Evolutionary conservation across 2,888 invertebrate species (phyloP), one percentile per base, ranked within the genome.

Genomic region (Laothoe populi): DNA sequence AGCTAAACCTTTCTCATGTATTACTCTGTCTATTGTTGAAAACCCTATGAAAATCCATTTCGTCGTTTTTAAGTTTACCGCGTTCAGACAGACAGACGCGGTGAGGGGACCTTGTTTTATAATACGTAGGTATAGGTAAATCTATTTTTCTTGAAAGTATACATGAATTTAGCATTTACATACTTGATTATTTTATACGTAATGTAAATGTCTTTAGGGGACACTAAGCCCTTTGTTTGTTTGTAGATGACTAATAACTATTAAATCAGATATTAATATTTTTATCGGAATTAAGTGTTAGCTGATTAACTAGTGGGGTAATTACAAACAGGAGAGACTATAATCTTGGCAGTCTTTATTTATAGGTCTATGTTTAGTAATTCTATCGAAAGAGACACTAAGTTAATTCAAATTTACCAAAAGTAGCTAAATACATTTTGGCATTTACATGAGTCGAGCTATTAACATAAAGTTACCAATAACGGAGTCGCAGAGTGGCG

Each of bases 361-460:
- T 5, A 7, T n/a, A n/a, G 40, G 5, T 10, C 2, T 24, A 21
- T 23, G 24, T 40, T 23, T 42, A 58, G 24, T 58, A 23, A 58
- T 58, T 38, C 24, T 24, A 58, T 24, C 65, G 59, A 63, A 62
- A 63, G 57, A 57, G 66, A 60, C 60, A 58, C 19, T 64, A 57
- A 61, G 42, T 59, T 66, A 64, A 58, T 63, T 64, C 62, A 66
- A 60, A 64, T 49, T 58, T 64, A 67, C 49, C 49, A 45, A 61
- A 63, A 44, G 26, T 53, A 59, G 23, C 46, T 57, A 57, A 53
- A 19, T 53, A 57, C 24, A 24, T 61, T 62, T 63, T 49, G 57
- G 58, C 48, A 64, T 64, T 63, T 61, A 59, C 49, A 48, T 61
- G 60, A 61, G 61, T 58, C 57, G 31, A 45, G 61, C 57, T 57